phyloP scores from a whole-genome alignment of 2,797 vertebrate species.

The Tapirus indicus region DNA sequence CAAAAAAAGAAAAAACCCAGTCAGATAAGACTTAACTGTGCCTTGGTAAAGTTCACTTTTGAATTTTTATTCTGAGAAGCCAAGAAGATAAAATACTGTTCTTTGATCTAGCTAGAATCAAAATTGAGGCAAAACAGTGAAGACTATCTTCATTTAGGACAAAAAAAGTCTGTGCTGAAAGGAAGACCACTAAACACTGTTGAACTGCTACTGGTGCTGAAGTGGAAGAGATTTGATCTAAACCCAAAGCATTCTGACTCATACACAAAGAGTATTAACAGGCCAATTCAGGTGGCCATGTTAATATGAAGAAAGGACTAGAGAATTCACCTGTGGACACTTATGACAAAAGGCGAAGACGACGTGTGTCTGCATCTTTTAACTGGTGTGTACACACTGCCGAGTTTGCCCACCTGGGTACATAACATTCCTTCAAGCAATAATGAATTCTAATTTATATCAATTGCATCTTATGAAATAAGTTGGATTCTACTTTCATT shows the following conservation, averaged over 20 bases:
- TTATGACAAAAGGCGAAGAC: not conserved
- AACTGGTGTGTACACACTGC: not conserved
- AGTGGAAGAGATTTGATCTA: not conserved
- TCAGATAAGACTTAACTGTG: not conserved
- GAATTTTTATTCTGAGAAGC: not conserved
- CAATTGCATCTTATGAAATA: slow-evolving; percentile 6
- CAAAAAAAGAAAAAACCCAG: not conserved
- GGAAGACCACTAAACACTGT: not conserved
- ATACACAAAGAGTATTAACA: not conserved
- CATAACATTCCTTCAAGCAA: slow-evolving; percentile 24
- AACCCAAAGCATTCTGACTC: not conserved
- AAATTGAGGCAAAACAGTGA: slow-evolving; percentile 40
- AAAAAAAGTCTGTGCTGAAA: not conserved
- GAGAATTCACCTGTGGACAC: not conserved
- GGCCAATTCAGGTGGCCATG: not conserved
- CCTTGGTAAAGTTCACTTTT: not conserved
- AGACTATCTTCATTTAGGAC: not conserved
- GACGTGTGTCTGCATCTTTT: not conserved
- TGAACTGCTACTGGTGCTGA: not conserved
- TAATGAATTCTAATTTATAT: slow-evolving; percentile 43
- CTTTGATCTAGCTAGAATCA: not conserved
- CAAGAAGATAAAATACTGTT: not conserved
- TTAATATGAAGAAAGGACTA: not conserved
- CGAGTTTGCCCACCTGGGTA: not conserved
- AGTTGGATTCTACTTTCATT: not conserved